Conservation (phyloP, 2,113 vertebrate species). For the Pelusios castaneus region DNA sequence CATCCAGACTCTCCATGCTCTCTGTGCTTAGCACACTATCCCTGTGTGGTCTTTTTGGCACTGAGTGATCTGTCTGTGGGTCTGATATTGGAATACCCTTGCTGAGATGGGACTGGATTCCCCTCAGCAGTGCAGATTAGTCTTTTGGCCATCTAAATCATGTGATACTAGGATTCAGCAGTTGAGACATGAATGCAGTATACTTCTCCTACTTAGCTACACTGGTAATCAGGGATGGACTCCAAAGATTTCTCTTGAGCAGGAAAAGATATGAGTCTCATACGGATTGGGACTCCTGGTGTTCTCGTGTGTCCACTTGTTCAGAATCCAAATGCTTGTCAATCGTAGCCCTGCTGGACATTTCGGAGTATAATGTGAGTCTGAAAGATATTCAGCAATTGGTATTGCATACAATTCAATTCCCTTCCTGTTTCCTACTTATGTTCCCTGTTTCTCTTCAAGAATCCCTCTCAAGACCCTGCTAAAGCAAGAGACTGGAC, state of each 20-base stretch:
- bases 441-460: background rate
- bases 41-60: background rate
- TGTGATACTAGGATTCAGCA: background rate
- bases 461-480: background rate
- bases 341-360: background rate
- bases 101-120: background rate
- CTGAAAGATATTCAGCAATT: background rate
- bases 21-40: background rate
- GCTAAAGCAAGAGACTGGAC: background rate
- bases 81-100: background rate
- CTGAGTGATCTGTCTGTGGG: background rate
- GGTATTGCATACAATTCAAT: background rate
- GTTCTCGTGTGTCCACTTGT: background rate
- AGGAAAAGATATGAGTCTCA: background rate
- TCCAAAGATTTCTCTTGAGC: background rate
- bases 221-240: background rate
- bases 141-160: background rate
- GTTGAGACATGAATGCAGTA: background rate
- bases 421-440: background rate
- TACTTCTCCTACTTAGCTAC: background rate
- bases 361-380: background rate
- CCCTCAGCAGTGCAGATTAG: background rate
- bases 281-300: background rate
- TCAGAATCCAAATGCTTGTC: background rate
- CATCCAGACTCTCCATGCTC: background rate